A percentile compares a stretch with the other conserved stretches of the same genome.
These are phyloP conservation scores for Monopterus albus DNA, from an alignment of 2,113 vertebrate species.

Conservation along the genomic window DNA sequence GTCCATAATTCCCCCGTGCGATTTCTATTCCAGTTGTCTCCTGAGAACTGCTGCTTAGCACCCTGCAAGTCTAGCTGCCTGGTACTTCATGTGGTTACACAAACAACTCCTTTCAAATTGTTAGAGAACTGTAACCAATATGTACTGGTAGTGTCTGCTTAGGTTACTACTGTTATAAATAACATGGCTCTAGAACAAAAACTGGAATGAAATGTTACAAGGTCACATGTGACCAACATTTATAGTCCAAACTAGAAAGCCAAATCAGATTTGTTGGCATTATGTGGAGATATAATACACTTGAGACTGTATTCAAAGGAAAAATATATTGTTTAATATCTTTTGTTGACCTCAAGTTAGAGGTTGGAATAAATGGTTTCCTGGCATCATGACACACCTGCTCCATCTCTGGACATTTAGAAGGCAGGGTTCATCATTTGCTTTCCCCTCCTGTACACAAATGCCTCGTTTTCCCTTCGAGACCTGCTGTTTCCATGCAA, in stretches of 20 bases:
- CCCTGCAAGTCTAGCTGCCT: constrained; percentile 56
- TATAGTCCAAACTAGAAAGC: too few species aligned
- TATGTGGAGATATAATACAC: neutral
- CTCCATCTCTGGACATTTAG: constrained; percentile 7
- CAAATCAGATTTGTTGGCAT: neutral
- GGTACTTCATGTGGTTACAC: constrained; percentile 30
- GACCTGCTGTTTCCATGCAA: constrained; percentile 68
- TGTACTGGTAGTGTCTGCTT: neutral
- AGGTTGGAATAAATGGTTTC: neutral
- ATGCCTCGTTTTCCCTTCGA: constrained; percentile 57
- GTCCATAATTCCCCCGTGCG: constrained; percentile 59
- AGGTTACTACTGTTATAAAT: neutral
- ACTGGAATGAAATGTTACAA: too few species aligned
- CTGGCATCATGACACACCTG: constrained; percentile 14
- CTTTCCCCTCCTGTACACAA: constrained; percentile 69
- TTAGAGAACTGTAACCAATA: constrained; percentile 1
- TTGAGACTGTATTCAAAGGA: constrained; percentile 7
- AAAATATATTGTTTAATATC: neutral
- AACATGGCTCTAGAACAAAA: neutral
- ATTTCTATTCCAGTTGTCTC: constrained; percentile 72
- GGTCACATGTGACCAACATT: too few species aligned
- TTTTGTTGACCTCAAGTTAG: neutral
- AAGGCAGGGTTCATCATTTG: constrained; percentile 57
- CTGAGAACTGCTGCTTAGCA: constrained; percentile 80
- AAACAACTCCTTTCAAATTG: constrained; percentile 34